Evolutionary conservation across 2,113 vertebrate species (phyloP).

Genomic region (Emydura subglobosa): DNA sequence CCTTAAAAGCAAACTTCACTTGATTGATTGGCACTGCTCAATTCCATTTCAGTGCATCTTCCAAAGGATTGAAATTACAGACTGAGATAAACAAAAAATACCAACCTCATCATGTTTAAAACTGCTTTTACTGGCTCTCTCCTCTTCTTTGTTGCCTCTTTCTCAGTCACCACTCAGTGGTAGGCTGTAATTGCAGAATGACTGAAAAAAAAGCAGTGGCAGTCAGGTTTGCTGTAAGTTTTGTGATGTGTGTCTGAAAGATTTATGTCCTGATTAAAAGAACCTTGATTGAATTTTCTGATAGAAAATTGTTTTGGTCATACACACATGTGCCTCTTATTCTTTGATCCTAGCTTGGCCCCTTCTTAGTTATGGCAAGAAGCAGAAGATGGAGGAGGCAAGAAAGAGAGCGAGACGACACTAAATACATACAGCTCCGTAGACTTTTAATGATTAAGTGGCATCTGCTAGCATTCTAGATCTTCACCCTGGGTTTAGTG

Average conservation of each 20-base stretch:
- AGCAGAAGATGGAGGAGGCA: background rate
- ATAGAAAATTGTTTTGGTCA: slow-evolving; percentile 74
- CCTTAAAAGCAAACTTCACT: slow-evolving; percentile 67
- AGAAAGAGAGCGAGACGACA: background rate
- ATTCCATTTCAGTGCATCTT: slow-evolving; percentile 64
- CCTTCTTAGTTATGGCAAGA: slow-evolving; percentile 10
- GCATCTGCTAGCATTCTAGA: background rate
- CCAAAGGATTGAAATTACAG: slow-evolving; percentile 59
- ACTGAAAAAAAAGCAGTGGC: slow-evolving; percentile 9
- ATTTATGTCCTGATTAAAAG: slow-evolving; percentile 78
- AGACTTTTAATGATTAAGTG: background rate
- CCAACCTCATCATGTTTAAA: slow-evolving; percentile 75
- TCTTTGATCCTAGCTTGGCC: slow-evolving; percentile 31
- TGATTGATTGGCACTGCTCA: slow-evolving; percentile 66
- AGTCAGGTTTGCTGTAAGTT: slow-evolving; percentile 48
- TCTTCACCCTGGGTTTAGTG: background rate
- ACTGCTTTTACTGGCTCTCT: slow-evolving; percentile 61
- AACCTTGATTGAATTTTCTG: slow-evolving; percentile 73
- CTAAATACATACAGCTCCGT: background rate
- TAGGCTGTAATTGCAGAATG: slow-evolving; percentile 69
- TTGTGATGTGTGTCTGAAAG: slow-evolving; percentile 70
- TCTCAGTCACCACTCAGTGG: slow-evolving; percentile 43
- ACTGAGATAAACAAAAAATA: slow-evolving; percentile 67
- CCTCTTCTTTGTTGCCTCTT: slow-evolving; percentile 43
- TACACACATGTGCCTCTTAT: slow-evolving; percentile 41